Percentiles rank a stretch among this genome's conserved stretches.
These are phyloP conservation scores for Syrista parreyssii DNA, from an alignment of 2,888 invertebrate genomes.

Conservation along the genomic window DNA sequence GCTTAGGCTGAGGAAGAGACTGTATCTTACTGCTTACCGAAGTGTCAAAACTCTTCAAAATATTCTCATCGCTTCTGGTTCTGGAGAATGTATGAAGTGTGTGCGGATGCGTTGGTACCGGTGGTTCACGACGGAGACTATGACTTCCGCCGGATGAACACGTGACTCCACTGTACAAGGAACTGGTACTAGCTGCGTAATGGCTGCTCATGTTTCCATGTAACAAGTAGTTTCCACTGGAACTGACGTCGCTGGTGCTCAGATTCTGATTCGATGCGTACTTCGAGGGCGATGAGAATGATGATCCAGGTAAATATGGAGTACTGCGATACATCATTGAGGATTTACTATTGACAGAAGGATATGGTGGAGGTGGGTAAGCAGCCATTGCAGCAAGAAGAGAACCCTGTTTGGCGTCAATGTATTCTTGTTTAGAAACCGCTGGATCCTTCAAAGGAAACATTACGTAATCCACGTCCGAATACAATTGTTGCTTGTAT, in stretches of 20 bases:
- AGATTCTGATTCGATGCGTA: conserved; percentile 86
- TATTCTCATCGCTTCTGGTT: conserved; percentile 85
- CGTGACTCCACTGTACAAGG: conserved; percentile 65
- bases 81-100: conserved; percentile 65
- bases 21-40: conserved; percentile 43
- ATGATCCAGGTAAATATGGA: conserved; percentile 77
- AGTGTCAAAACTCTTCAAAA: conserved; percentile 76
- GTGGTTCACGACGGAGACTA: conserved; percentile 61
- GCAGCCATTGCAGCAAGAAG: conserved; percentile 73
- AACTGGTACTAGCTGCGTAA: conserved; percentile 65
- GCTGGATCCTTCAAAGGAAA: conserved; percentile 91
- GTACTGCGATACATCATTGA: conserved; percentile 85
- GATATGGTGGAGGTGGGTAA: conserved; percentile 69
- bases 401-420: conserved; percentile 87
- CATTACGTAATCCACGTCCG: conserved; percentile 92
- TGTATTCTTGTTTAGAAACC: conserved; percentile 89
- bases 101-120: conserved; percentile 56
- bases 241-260: conserved; percentile 48
- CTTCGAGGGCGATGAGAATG: conserved; percentile 75
- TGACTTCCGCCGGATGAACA: conserved; percentile 65
- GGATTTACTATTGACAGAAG: conserved; percentile 70
- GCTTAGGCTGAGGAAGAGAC: conserved; percentile 65
- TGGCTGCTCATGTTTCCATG: conserved; percentile 59
- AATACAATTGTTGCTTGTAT: conserved; percentile 89
- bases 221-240: conserved; percentile 46